Percentiles rank a stretch among this genome's conserved stretches.
Conservation (phyloP, 2,797 vertebrate species). For the Choloepus didactylus region DNA sequence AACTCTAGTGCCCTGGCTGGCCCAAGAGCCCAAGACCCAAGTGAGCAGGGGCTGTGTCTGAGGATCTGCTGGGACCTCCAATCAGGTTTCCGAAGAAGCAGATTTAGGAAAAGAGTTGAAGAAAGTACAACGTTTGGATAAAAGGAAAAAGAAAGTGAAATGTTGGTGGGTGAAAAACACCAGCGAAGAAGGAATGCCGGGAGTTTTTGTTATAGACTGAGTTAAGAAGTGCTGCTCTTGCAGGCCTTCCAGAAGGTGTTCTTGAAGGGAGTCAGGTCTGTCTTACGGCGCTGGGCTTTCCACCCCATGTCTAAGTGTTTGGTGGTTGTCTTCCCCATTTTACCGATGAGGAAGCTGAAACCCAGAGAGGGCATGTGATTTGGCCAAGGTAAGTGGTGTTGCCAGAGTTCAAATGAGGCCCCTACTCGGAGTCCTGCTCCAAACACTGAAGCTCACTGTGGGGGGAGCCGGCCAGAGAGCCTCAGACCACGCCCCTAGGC, state of each 20-base stretch:
- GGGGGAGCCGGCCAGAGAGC: background rate
- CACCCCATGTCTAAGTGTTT: background rate
- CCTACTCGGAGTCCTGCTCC: background rate
- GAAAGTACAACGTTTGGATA: background rate
- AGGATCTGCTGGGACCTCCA: background rate
- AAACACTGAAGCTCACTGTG: rapidly evolving
- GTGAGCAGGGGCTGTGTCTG: background rate
- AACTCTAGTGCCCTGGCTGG: background rate
- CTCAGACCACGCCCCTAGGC: background rate
- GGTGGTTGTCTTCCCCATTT: rapidly evolving
- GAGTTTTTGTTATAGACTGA: background rate
- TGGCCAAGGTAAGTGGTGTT: background rate
- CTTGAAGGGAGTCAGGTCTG: background rate
- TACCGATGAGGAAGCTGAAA: background rate
- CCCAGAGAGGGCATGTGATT: background rate
- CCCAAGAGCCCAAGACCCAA: background rate
- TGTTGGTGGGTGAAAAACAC: background rate
- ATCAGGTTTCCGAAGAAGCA: background rate
- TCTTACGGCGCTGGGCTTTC: background rate
- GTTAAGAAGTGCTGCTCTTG: background rate
- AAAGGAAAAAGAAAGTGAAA: background rate
- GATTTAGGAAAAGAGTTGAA: background rate
- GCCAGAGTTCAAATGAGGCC: background rate
- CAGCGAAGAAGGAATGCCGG: rapidly evolving
- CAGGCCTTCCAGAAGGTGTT: background rate